Percentiles rank a stretch among this genome's conserved stretches.
These are phyloP conservation scores for Archegozetes longisetosus DNA, from an alignment of 1,140 invertebrate species.

Conservation along the genomic window DNA sequence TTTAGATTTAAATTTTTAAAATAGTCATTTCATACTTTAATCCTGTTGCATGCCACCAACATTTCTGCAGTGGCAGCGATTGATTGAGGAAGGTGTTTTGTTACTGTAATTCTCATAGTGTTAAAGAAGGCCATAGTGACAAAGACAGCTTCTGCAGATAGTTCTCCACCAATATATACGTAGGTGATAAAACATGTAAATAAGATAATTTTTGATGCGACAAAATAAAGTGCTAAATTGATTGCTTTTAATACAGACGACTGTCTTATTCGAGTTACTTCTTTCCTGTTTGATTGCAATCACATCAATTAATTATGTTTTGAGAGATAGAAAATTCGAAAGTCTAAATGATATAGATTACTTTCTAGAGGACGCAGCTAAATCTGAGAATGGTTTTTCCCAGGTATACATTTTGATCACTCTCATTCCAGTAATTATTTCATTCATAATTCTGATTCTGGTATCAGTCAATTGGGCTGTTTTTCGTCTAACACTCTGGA, in stretches of 20 bases:
- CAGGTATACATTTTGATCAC: constrained; percentile 57
- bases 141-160: constrained; percentile 57
- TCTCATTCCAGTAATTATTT: constrained; percentile 74
- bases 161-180: constrained; percentile 39
- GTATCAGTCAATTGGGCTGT: constrained; percentile 61
- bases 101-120: constrained; percentile 43
- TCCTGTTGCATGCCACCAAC: constrained; percentile 45
- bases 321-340: constrained; percentile 47
- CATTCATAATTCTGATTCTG: constrained; percentile 67
- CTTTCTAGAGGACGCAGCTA: constrained; percentile 38
- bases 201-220: constrained; percentile 44
- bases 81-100: constrained; percentile 50
- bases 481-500: constrained; percentile 31
- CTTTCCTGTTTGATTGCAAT: constrained; percentile 6
- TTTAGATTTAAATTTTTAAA: no score
- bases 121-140: constrained; percentile 52
- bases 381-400: constrained; percentile 55
- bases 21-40: no score
- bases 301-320: not conserved
- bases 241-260: constrained; percentile 48
- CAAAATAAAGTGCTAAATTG: constrained; percentile 33
- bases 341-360: not conserved
- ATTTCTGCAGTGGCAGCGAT: constrained; percentile 33
- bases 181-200: constrained; percentile 53
- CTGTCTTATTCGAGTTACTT: constrained; percentile 36